Conservation (phyloP, 1,140 invertebrate genomes). For the Streblospio benedicti region DNA sequence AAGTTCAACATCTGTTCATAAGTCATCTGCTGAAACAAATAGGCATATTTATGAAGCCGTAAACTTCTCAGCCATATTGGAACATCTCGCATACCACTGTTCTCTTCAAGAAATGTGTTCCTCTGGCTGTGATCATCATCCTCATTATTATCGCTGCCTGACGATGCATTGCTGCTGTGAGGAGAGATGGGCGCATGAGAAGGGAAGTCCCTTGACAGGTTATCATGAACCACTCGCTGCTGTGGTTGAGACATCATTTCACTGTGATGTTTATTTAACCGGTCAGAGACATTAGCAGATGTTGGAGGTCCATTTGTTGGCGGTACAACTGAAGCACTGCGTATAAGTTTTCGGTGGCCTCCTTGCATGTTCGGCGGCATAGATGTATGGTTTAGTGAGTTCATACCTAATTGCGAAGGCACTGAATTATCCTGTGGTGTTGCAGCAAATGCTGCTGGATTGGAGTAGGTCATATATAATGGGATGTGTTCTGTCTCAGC, state of each 20-base stretch:
- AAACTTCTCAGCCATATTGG: conserved; percentile 84
- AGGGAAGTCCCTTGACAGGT: conserved; percentile 63
- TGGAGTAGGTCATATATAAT: no score
- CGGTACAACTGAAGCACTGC: conserved; percentile 9
- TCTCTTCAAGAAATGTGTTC: conserved; percentile 43
- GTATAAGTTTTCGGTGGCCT: conserved; percentile 11
- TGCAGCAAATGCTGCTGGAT: no score
- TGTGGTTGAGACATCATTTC: conserved; percentile 16
- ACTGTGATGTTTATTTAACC: conserved; percentile 30
- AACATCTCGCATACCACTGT: conserved; percentile 55
- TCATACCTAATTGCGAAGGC: no score
- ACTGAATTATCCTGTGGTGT: no score
- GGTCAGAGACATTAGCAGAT: conserved; percentile 32
- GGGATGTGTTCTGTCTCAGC: no score
- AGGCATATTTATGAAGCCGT: conserved; percentile 86
- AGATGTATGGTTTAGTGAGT: no score
- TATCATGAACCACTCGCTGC: conserved; percentile 52
- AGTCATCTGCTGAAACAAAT: conserved; percentile 77
- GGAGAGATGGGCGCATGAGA: conserved; percentile 54
- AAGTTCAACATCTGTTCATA: conserved; percentile 89
- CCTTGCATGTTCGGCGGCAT: no score
- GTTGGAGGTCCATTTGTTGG: not conserved
- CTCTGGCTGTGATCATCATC: conserved; percentile 54
- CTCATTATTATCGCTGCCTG: conserved; percentile 67
- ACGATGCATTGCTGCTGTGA: conserved; percentile 54